Evolutionary conservation across 2,797 vertebrate species (phyloP).

Genomic region (Enteromius radiatus): DNA sequence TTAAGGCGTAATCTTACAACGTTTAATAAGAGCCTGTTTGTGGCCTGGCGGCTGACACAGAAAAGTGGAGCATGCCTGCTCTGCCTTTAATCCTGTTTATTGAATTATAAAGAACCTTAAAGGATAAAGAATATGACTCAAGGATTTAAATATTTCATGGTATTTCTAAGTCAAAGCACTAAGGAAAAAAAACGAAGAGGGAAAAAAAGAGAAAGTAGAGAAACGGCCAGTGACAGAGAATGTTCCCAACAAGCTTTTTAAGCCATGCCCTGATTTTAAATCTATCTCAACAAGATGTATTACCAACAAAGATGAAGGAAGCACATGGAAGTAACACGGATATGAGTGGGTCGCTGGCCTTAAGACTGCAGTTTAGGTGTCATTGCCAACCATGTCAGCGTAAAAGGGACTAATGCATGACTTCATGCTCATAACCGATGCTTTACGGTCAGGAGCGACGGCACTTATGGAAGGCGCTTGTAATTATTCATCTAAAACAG

Average conservation of each 20-base stretch:
- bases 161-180: conserved; percentile 73
- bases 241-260: conserved; percentile 51
- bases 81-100: conserved; percentile 83
- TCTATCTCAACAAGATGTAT: conserved; percentile 48
- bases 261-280: conserved; percentile 54
- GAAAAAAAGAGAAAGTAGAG: conserved; percentile 56
- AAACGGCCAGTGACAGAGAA: conserved; percentile 58
- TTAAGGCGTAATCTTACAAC: conserved; percentile 86
- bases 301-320: conserved; percentile 35
- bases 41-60: conserved; percentile 77
- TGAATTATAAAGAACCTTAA: conserved; percentile 90
- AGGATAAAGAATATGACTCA: conserved; percentile 81
- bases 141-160: conserved; percentile 79
- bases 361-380: conserved; percentile 11
- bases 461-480: background rate
- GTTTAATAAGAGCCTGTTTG: conserved; percentile 81
- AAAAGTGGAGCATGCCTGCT: conserved; percentile 76
- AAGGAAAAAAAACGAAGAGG: conserved; percentile 57
- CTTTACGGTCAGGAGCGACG: conserved; percentile 21
- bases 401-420: conserved; percentile 18
- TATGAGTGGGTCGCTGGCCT: conserved; percentile 12
- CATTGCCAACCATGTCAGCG: background rate
- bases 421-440: conserved; percentile 26
- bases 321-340: conserved; percentile 20
- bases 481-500: conserved; percentile 20